Base-by-base conservation (phyloP, 2,113 vertebrate species). In the Oncorhynchus gorbuscha region DNA sequence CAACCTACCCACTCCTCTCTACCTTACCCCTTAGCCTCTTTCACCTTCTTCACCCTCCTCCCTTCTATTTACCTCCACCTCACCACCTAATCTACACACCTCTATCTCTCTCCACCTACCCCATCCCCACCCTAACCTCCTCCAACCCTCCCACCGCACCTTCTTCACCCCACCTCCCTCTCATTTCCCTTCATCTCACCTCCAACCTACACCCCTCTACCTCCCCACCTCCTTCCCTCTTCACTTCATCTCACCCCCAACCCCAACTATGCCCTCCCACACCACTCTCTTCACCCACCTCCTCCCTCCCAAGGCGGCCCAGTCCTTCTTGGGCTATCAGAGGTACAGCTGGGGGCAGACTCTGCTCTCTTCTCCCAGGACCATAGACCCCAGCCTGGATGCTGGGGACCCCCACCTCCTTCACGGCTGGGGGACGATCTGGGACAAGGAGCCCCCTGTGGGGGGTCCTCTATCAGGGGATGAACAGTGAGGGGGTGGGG, bases 321-420 rank as follows among this genome's bases (percentile, higher is more conserved):
- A 97, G 93, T 94, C 95, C 0, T 94, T 97, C 92, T 94, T 98
- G 92, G 97, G 94, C 8, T 99, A 93, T 93, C 95, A 96, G 93
- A 93, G 94, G 79, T 98, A 97, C 95, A 93, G 85, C 91, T 98
- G 77, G 97, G n/a, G 76, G 96, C 97, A 76, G 97, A 98, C 92
- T 97, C 97, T 0, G 96, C 97, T 76, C 95, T 98, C 83, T 99
- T 99, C 95, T 98, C 97, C 91, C 96, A 97, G 92, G 97, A 98
- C 84, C 95, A 96, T 92, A 79, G 97, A 98, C 90, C 97, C 97
- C 80, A 97, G 96, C 91, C 97, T 96, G 93, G 97, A 99, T 69
- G 94, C 95, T 66, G 89, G 70, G n/a, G n/a, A 14, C 5, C 96
- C 96, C 88, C 78, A 93, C 95, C 78, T 93, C 96, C 72, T 98